Evolutionary conservation across 2,888 invertebrate species (phyloP), one percentile per base, ranked within the genome.

Genomic region (Ephialtes manifestator): DNA sequence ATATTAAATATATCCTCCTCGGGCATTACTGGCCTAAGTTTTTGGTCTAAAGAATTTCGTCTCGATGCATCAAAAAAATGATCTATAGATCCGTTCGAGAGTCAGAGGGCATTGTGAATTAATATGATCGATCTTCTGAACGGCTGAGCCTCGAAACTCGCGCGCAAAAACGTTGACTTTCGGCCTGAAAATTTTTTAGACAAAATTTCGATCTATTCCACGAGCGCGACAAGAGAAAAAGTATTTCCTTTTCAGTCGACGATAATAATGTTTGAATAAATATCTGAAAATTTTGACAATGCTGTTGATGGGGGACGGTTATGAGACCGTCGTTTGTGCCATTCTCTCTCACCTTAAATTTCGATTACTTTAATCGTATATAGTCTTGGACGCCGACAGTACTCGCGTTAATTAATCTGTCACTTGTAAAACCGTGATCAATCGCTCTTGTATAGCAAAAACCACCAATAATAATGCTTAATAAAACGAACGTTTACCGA

Each of bases 41-140:
- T 88, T 89, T 89, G 89, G 89, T 89, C 89, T 89, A 88, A 88
- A 87, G 85, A 86, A 85, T 88, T 87, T 86, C 87, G 85, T 89
- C 87, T 87, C 79, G 81, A 81, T 79, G 63, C 65, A 63, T 77
- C 51, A 76, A 77, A 81, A 77, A 53, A 67, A 55, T 70, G 82
- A 85, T 88, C 84, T 68, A 81, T 70, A 84, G 81, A 87, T 86
- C 83, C 70, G 71, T 86, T 85, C 85, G 87, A 85, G 75, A 72
- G 70, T 71, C 53, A 74, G 60, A 60, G 63, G 72, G 60, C 60
- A 83, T 84, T 31, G 81, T 70, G 80, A 20, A 13, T 11, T 63
- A 55, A 70, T 78, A 85, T 86, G 74, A 86, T 85, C 86, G 87
- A 88, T 87, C 87, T 88, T 87, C 85, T 87, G 86, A 87, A 87